Base-by-base conservation (phyloP, 2,888 invertebrate species). In the Harmothoe impar region DNA sequence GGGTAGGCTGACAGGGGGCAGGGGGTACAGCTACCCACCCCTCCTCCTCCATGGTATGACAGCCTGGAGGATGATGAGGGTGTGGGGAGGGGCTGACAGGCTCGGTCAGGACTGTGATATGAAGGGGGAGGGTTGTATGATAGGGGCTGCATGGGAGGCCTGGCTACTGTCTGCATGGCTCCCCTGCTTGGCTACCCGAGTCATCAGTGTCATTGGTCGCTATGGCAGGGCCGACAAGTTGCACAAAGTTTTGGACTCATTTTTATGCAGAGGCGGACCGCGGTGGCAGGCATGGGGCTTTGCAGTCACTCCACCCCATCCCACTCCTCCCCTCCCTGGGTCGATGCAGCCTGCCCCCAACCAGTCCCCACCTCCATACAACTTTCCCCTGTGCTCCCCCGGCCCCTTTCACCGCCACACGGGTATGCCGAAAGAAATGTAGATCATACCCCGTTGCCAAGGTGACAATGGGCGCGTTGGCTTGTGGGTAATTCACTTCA, bases 211-310 rank as follows among this genome's bases (percentile, higher is more conserved):
- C 81, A 81, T 12, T 25, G 43, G 81, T 43, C 81, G 81, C 81
- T 43, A 72, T 43, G 81, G 81, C 81, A 43, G 23, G 81, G 33
- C 43, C 43, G 43, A 17, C 33, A 81, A 81, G 35, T 81, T 81
- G 81, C 35, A 81, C 81, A 81, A 81, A 81, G 81, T 81, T 81
- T 81, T 81, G 35, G 35, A 43, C 81, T 81, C 35, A 81, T 81
- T 81, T 31, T 29, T 25, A 72, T 72, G 72, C 72, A 62, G 62
- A 1, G 20, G 20, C 15, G 62, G 62, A 20, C 20, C 23, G 23
- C 20, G 72, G 25, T 29, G 25, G 25, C 29, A 29, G 72, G 15
- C 72, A 29, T 72, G 72, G 25, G 29, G 31, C 81, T 43, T 43
- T 43, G 12, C 81, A 33, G 43, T 33, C 81, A 17, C 35, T 17